Evolutionary conservation across 1,140 invertebrate genomes (phyloP).

Genomic region (Calycopis cecrops): DNA sequence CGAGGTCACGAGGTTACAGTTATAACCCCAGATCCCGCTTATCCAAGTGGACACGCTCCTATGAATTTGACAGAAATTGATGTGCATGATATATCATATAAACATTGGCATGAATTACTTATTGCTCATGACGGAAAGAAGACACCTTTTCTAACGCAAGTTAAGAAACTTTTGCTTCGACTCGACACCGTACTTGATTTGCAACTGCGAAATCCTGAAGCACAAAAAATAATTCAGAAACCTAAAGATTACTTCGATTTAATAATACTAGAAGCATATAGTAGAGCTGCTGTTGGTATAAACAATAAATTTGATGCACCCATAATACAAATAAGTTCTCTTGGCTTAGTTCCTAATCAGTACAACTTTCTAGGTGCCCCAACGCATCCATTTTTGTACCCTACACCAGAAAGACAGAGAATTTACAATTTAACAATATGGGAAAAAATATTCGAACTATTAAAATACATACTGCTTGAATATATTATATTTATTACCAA

Average conservation of each 20-base stretch:
- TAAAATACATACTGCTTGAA: constrained; percentile 9
- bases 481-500: neutral
- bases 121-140: constrained; percentile 16
- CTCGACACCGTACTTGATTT: constrained; percentile 23
- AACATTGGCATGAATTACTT: constrained; percentile 21
- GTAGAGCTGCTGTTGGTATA: constrained; percentile 37
- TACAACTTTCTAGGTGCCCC: constrained; percentile 54
- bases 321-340: constrained; percentile 49
- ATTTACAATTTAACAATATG: constrained; percentile 32
- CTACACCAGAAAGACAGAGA: constrained; percentile 40
- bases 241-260: constrained; percentile 45
- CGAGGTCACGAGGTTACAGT: constrained; percentile 28
- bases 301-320: constrained; percentile 52
- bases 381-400: constrained; percentile 61
- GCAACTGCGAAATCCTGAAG: constrained; percentile 34
- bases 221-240: constrained; percentile 42
- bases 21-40: constrained; percentile 27
- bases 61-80: constrained; percentile 45
- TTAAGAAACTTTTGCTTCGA: constrained; percentile 11
- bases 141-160: constrained; percentile 5
- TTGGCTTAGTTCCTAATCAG: constrained; percentile 22
- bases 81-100: constrained; percentile 36
- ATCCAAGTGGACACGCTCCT: constrained; percentile 19
- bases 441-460: constrained; percentile 37
- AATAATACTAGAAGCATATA: constrained; percentile 39